phyloP scores from a whole-genome alignment of 2,888 invertebrate species.

The Rhimphoctona megacephalus region DNA sequence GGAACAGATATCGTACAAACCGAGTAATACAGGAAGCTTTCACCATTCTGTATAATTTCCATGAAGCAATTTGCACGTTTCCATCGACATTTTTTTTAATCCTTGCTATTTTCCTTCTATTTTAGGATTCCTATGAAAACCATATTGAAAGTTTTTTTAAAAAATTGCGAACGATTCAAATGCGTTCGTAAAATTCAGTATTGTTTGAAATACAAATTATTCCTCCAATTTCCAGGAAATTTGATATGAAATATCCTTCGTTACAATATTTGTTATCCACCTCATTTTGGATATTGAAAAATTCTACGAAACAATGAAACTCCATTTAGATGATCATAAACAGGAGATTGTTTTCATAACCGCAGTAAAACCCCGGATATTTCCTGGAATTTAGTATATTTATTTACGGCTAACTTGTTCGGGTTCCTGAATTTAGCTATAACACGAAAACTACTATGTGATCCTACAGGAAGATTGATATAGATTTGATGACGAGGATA shows the following conservation, averaged over 20 bases:
- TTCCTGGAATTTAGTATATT: neutral
- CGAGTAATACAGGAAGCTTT: neutral
- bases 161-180: neutral
- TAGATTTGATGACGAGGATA: neutral
- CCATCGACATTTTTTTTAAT: neutral
- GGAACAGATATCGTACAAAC: neutral
- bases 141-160: neutral
- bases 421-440: neutral
- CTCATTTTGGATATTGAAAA: neutral
- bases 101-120: neutral
- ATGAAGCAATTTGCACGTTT: neutral
- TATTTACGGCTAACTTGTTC: neutral
- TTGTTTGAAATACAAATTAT: neutral
- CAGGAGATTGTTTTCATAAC: neutral
- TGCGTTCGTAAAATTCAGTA: neutral
- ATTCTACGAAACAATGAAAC: neutral
- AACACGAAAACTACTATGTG: neutral
- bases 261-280: no score
- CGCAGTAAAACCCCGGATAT: neutral
- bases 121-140: neutral
- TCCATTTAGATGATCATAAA: neutral
- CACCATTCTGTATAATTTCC: neutral
- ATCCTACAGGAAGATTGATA: neutral
- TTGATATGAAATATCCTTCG: neutral
- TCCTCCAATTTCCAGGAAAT: neutral